Evolutionary conservation across 2,113 vertebrate genomes (phyloP).

Genomic region (Dicerorhinus sumatrensis): DNA sequence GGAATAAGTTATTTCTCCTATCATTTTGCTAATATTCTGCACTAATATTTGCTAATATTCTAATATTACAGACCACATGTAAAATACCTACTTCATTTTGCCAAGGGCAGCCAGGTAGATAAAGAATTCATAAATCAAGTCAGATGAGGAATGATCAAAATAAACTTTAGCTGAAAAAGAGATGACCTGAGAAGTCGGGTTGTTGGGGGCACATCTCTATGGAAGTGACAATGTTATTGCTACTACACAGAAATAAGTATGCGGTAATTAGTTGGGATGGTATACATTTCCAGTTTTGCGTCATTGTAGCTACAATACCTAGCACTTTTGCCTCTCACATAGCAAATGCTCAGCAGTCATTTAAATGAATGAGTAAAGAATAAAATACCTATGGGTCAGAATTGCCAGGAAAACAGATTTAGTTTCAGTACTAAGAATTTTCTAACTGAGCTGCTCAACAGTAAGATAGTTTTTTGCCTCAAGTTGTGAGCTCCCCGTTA

Average conservation of each 20-base stretch:
- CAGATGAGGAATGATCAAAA: background rate
- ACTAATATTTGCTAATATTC: background rate
- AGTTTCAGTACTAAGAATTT: background rate
- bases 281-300: background rate
- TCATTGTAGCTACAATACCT: background rate
- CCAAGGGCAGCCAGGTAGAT: background rate
- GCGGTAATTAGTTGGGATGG: background rate
- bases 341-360: background rate
- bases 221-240: background rate
- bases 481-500: background rate
- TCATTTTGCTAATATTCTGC: background rate
- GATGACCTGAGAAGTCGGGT: background rate
- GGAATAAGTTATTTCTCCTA: background rate
- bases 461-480: background rate
- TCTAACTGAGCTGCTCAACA: constrained; percentile 26
- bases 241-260: background rate
- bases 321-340: background rate
- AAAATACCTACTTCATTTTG: background rate
- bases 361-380: background rate
- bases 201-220: background rate
- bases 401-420: constrained; percentile 19
- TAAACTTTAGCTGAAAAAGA: constrained; percentile 28
- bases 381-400: background rate
- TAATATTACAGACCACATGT: background rate
- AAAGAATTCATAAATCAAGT: background rate